A percentile compares a stretch with the other conserved stretches of the same genome.
Evolutionary conservation across 2,888 invertebrate species (phyloP).

Genomic region (Phlogophora meticulosa): DNA sequence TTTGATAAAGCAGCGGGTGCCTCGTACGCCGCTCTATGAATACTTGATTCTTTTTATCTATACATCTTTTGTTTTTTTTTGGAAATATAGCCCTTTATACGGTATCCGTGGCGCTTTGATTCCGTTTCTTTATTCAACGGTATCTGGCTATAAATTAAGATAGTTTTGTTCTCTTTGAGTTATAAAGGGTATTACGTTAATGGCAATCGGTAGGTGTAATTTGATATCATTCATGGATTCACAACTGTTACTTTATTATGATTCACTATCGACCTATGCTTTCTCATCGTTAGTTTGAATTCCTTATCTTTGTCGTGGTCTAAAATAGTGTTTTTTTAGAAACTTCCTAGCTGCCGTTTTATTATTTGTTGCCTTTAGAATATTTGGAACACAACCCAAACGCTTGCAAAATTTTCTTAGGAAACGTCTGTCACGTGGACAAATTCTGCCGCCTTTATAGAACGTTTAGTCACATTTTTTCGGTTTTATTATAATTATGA

Average conservation of each 20-base stretch:
- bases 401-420: conserved; percentile 8
- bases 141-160: conserved; percentile 87
- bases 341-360: not conserved
- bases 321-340: conserved; percentile 6
- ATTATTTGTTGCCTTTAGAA: conserved; percentile 1
- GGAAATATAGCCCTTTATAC: conserved; percentile 82
- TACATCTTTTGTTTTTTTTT: conserved; percentile 80
- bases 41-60: conserved; percentile 86
- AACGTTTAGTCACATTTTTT: conserved; percentile 70
- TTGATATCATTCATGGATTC: conserved; percentile 83
- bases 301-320: conserved; percentile 8
- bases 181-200: conserved; percentile 90
- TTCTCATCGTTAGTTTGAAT: conserved; percentile 62
- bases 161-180: conserved; percentile 89
- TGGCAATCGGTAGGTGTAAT: conserved; percentile 90
- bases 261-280: conserved; percentile 75
- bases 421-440: conserved; percentile 19
- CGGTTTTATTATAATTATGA: conserved; percentile 78
- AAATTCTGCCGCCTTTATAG: conserved; percentile 43
- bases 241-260: conserved; percentile 83
- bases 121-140: conserved; percentile 89
- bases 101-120: conserved; percentile 88
- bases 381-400: not conserved
- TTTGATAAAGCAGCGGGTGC: conserved; percentile 90
- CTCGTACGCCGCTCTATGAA: conserved; percentile 82